A percentile compares a stretch with the other conserved stretches of the same genome.
Conservation (phyloP, 2,888 invertebrate genomes). For the Pandemis cinnamomeana region DNA sequence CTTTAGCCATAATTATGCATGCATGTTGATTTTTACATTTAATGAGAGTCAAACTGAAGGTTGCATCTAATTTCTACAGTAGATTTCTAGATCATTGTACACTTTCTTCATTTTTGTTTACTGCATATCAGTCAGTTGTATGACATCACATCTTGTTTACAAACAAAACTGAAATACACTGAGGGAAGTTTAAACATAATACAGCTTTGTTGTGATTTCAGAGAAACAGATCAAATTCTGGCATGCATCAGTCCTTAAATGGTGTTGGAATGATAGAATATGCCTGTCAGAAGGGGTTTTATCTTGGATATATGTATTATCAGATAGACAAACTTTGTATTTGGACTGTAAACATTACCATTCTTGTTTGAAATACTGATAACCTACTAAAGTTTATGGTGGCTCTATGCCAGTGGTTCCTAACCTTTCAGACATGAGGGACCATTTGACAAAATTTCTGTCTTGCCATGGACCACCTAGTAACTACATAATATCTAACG, state of each 20-base stretch:
- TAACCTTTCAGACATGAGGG: too few species aligned
- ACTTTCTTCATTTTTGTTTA: neutral
- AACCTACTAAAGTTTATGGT: too few species aligned
- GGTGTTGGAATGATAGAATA: neutral
- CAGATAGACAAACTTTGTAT: neutral
- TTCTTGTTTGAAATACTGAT: too few species aligned
- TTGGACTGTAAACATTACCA: neutral
- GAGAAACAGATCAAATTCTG: neutral
- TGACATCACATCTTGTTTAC: slow-evolving; percentile 1
- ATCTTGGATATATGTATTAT: neutral
- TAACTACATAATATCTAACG: too few species aligned
- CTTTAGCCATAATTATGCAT: slow-evolving; percentile 24
- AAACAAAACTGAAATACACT: neutral
- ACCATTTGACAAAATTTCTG: too few species aligned
- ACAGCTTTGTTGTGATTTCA: neutral
- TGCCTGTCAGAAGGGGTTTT: neutral
- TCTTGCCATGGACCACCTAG: too few species aligned
- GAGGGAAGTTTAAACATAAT: neutral
- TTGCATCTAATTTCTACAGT: neutral
- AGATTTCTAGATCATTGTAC: neutral
- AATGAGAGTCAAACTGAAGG: slow-evolving; percentile 10
- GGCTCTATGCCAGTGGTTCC: too few species aligned
- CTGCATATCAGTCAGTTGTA: neutral
- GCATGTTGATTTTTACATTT: neutral
- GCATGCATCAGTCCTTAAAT: neutral